Evolutionary conservation across 2,797 vertebrate species (phyloP), one percentile per base, ranked within the genome.

Genomic region (Pipistrellus nathusii): DNA sequence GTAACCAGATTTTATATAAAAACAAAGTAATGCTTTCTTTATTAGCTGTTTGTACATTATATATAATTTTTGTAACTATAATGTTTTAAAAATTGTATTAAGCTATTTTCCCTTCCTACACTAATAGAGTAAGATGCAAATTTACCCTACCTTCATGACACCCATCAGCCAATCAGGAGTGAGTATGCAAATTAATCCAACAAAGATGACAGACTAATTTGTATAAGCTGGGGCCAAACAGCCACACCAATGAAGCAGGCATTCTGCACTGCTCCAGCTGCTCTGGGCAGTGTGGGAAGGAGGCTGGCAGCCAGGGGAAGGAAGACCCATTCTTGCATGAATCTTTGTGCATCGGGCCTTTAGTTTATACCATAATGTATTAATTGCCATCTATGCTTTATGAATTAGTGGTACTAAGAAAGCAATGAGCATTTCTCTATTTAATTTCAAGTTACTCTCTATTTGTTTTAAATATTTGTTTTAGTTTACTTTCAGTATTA

Each of bases 21-120:
- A 77, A 72, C 1, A 53, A 62, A 46, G 7, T 81, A 93, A 82
- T 53, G 1, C 9, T 93, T 62, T 62, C 25, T 62, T 83, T 68
- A 53, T 88, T 80, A 69, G 30, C 64, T 21, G 12, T 76, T 84
- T 95, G 76, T 76, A 21, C 90, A 94, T 44, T 75, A 91, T n/a
- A 23, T 25, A 23, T 30, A 51, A 53, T 46, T 92, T 75, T 90
- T 13, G 8, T 44, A 75, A 62, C 59, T 62, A 12, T 30, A 62
- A 62, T 32, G 6, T 78, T 83, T 85, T 46, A 6, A 62, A 30
- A 6, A 76, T 48, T 18, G n/a, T 35, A 78, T 80, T 55, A 87
- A 87, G 4, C 21, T 78, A 55, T 68, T 82, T 59, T 94, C 21
- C 32, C 6, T 12, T 27, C 27, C 20, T 55, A 69, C 59, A 55